Evolutionary conservation across 2,888 invertebrate genomes (phyloP), one percentile per base, ranked within the genome.

Genomic region (Odontocerum albicorne): DNA sequence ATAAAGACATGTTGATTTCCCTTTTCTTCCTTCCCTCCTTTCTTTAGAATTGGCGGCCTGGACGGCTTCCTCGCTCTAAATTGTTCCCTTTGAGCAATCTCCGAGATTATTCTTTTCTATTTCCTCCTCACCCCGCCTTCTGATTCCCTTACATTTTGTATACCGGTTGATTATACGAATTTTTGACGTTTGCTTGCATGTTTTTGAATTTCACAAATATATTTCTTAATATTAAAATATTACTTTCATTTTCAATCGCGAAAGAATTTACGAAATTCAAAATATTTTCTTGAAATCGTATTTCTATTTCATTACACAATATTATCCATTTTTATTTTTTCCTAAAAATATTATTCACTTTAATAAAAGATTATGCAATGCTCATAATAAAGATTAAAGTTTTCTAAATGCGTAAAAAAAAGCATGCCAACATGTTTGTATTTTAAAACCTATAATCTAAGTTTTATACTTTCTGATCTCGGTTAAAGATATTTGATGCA

Each of bases 61-160:
- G 71, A 72, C 70, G 73, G 72, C 70, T 59, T 68, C 72, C 70
- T 50, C 52, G 44, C 43, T 44, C 69, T 72, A 73, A 74, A 76
- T 73, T 72, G 72, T 68, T 68, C 70, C 69, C 68, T 68, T 68
- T 67, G 67, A 66, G 67, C 68, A 71, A 70, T 71, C 68, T 69
- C 62, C 66, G 68, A 72, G 72, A 72, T 73, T 71, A 72, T 72
- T 71, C 69, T 68, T 71, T 71, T 60, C 62, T 62, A 56, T 61
- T 58, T 43, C 22, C 55, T 44, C 31, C 45, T 42, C 39, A 20
- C 49, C 39, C 15, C 38, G 12, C 42, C 49, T 21, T 27, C 38
- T 38, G 15, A 32, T n/a, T 22, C 47, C n/a, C 21, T n/a, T 8
- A 21, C 8, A n/a, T 47, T 47, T 47, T 47, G 36, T 47, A 36